Base-by-base conservation (phyloP, 2,888 invertebrate species). In the Encarsia formosa region DNA sequence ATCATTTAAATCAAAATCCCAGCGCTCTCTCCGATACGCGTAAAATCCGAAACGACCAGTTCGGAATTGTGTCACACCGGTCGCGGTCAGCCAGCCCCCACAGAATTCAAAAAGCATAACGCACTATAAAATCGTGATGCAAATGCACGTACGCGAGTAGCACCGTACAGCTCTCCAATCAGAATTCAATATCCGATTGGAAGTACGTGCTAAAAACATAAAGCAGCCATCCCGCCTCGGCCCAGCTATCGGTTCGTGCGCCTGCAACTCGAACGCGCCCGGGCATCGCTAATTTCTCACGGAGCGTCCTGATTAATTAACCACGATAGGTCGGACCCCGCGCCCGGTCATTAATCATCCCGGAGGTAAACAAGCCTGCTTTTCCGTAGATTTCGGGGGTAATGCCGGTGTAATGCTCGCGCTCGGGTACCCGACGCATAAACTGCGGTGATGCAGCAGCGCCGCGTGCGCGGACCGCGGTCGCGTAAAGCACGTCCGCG, bases 241-340 rank as follows among this genome's bases (percentile, higher is more conserved):
- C 16, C 4, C 9, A 9, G 29, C 13, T 32, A 24, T 9, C 26
- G 15, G 37, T 13, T 9, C 31, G 24, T 5, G 15, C 22, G 9
- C 18, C 16, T 13, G 19, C 44, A 50, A 40, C 52, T 52, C 47
- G 47, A 52, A 50, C 32, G 9, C 31, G 16, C 23, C n/a, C 9
- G 13, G 23, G 49, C 56, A 45, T 49, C 18, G 45, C 56, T 56
- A 57, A 57, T 57, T 57, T 57, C 51, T 49, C 54, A 49, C 51
- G 49, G 51, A 68, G 71, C n/a, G n/a, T 73, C 73, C 73, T 71
- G 72, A 72, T 71, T 71, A 72, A 74, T 73, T 71, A 72, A 71
- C 69, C 63, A 13, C n/a, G 8, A 11, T 8, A 11, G 26, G 34
- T n/a, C n/a, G n/a, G n/a, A n/a, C n/a, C n/a, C n/a, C n/a, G n/a